Percentiles rank a stretch among this genome's conserved stretches.
Evolutionary conservation across 2,113 vertebrate genomes (phyloP).

Genomic region (Vulpes ferrilata): DNA sequence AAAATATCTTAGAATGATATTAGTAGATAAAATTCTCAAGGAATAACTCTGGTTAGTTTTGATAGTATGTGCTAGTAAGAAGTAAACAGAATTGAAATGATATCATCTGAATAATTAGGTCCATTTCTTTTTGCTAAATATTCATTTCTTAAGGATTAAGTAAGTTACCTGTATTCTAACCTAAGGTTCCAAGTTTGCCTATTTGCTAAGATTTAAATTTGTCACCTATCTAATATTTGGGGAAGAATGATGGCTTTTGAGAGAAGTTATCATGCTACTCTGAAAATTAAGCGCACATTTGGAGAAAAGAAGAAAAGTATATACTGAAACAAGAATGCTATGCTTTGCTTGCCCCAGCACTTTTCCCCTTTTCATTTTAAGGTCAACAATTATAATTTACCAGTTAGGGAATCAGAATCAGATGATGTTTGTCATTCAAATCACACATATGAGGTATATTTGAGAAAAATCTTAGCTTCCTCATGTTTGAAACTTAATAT

Average conservation of each 20-base stretch:
- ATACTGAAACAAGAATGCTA: constrained; percentile 63
- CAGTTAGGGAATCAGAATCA: constrained; percentile 80
- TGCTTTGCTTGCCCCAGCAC: constrained; percentile 81
- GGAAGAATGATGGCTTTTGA: constrained; percentile 72
- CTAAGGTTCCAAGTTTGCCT: constrained; percentile 71
- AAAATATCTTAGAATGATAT: background rate
- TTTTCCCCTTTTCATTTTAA: constrained; percentile 81
- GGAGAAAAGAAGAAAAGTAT: constrained; percentile 66
- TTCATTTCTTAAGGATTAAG: background rate
- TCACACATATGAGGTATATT: constrained; percentile 78
- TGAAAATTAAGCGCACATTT: constrained; percentile 59
- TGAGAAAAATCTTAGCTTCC: constrained; percentile 27
- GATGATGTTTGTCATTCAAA: constrained; percentile 73
- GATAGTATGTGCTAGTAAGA: background rate
- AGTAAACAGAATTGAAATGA: background rate
- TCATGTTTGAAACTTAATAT: background rate
- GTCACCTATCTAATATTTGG: constrained; percentile 83
- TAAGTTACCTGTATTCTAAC: constrained; percentile 38
- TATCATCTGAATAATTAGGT: background rate
- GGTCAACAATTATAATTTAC: constrained; percentile 84
- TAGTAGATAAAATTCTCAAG: background rate
- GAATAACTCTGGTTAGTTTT: background rate
- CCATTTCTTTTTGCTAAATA: background rate
- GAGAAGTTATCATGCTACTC: constrained; percentile 81
- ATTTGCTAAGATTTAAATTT: constrained; percentile 81